A percentile compares a stretch with the other conserved stretches of the same genome.
These are phyloP conservation scores for Xestia ashworthii DNA, from an alignment of 2,888 invertebrate genomes.

Conservation along the genomic window DNA sequence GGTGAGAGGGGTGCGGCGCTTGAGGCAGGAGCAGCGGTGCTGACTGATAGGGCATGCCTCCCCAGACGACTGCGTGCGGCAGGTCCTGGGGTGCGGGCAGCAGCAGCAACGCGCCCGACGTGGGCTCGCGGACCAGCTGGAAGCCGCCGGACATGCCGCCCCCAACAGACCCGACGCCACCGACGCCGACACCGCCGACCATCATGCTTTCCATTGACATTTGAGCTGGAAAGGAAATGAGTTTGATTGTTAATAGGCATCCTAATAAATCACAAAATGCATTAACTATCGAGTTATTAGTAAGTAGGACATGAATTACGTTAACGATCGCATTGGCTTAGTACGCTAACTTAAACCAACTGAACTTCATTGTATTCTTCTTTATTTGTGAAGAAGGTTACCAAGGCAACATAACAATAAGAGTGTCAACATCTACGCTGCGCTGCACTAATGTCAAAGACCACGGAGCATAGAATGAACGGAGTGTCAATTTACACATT, in stretches of 20 bases:
- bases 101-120: slow-evolving; percentile 95
- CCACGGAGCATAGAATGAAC: slow-evolving; percentile 23
- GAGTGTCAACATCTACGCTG: not conserved
- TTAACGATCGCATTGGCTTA: not conserved
- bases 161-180: slow-evolving; percentile 92
- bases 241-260: slow-evolving; percentile 8
- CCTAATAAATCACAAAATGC: not conserved
- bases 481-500: slow-evolving; percentile 11
- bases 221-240: slow-evolving; percentile 89
- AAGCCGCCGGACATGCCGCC: slow-evolving; percentile 93
- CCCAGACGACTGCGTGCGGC: slow-evolving; percentile 94
- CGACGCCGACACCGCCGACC: slow-evolving; percentile 91
- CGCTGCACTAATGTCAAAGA: not conserved
- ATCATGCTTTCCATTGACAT: slow-evolving; percentile 94
- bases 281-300: not conserved
- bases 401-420: slow-evolving; percentile 37
- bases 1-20: slow-evolving; percentile 91
- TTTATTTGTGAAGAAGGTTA: slow-evolving; percentile 27
- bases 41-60: slow-evolving; percentile 91
- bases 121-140: slow-evolving; percentile 96
- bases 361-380: not conserved
- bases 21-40: slow-evolving; percentile 84
- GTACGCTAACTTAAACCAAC: too few species aligned
- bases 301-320: not conserved
- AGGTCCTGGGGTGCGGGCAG: slow-evolving; percentile 94